phyloP scores from a whole-genome alignment of 1,140 invertebrate species.

The Lepidotrigona ventralis region DNA sequence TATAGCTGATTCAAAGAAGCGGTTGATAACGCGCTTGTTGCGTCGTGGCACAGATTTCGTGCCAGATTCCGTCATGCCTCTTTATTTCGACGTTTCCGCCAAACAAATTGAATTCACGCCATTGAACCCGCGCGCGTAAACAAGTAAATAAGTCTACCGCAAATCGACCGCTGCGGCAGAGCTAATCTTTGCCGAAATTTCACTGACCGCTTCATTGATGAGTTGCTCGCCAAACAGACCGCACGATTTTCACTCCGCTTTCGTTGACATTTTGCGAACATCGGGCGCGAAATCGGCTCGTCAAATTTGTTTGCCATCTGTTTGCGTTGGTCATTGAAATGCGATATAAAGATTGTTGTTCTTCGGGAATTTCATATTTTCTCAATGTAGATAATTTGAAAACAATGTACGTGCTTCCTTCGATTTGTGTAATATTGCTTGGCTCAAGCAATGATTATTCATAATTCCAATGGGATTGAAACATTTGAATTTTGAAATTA shows the following conservation, averaged over 20 bases:
- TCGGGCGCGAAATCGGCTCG: neutral
- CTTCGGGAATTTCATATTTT: too few relatives aligned
- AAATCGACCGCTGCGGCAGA: slow-evolving; percentile 12
- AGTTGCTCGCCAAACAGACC: neutral
- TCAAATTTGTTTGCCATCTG: neutral
- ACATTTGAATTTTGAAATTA: too few relatives aligned
- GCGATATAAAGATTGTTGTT: too few relatives aligned
- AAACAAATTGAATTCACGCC: slow-evolving; percentile 16
- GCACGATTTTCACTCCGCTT: slow-evolving; percentile 7
- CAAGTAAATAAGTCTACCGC: slow-evolving; percentile 35
- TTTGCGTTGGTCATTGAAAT: too few relatives aligned
- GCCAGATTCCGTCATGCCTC: neutral
- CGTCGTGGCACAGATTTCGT: neutral
- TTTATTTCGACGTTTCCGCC: slow-evolving; percentile 10
- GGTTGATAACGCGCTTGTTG: slow-evolving; percentile 31
- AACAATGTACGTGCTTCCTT: too few relatives aligned
- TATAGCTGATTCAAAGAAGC: neutral
- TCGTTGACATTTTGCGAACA: neutral
- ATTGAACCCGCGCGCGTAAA: slow-evolving; percentile 9
- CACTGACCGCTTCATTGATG: slow-evolving; percentile 1
- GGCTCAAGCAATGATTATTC: too few relatives aligned
- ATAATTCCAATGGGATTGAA: too few relatives aligned
- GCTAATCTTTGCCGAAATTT: slow-evolving; percentile 12
- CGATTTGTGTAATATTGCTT: too few relatives aligned
- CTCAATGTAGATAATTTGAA: too few relatives aligned